These are phyloP conservation scores for Danio tinwini DNA, from an alignment of 2,797 vertebrate genomes.

Conservation along the genomic window DNA sequence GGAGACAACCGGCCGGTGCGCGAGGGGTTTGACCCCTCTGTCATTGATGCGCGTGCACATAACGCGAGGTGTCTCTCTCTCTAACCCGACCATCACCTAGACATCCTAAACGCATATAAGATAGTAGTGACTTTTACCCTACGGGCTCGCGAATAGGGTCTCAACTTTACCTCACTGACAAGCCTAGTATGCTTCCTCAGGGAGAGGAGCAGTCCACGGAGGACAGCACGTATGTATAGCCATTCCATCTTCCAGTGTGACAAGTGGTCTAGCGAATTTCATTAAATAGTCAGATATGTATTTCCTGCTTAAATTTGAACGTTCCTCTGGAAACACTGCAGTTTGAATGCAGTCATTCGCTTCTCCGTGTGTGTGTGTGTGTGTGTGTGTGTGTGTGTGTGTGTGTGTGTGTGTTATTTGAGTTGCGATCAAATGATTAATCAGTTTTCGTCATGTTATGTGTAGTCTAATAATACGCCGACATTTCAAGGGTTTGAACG, in stretches of 20 bases:
- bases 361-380: constrained; percentile 10
- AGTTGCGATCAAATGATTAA: constrained; percentile 37
- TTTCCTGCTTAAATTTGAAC: background rate
- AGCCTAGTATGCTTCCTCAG: constrained; percentile 21
- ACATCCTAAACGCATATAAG: constrained; percentile 30
- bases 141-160: constrained; percentile 3
- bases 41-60: constrained; percentile 79
- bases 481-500: constrained; percentile 4
- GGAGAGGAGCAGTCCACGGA: constrained; percentile 19
- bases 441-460: constrained; percentile 51
- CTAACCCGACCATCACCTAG: constrained; percentile 36
- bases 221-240: constrained; percentile 31
- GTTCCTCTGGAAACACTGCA: background rate
- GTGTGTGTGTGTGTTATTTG: background rate
- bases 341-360: constrained; percentile 1
- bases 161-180: constrained; percentile 33
- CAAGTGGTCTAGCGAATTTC: constrained; percentile 30
- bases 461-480: constrained; percentile 43
- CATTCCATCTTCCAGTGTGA: constrained; percentile 22
- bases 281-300: background rate
- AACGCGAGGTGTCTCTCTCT: constrained; percentile 46
- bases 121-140: constrained; percentile 13
- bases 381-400: background rate
- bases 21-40: constrained; percentile 79
- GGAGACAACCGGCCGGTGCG: constrained; percentile 68